Base-by-base conservation (phyloP, 2,888 invertebrate genomes). In the Rhagium mordax region DNA sequence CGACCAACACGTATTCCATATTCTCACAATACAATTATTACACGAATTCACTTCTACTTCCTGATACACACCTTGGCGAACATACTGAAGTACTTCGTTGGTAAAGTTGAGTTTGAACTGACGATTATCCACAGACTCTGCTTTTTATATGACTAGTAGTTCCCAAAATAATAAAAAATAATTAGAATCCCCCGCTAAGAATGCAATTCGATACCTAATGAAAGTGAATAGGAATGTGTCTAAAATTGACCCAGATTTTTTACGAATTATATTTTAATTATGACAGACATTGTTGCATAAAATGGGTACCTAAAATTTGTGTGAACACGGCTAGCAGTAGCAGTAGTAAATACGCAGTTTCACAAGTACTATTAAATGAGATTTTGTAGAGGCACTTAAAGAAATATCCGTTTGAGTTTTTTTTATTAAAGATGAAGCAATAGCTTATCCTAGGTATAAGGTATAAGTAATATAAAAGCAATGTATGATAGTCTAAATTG, bases 231-330 rank as follows among this genome's bases (percentile, higher is more conserved):
- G 48, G 62, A 60, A 72, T 66, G 67, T 67, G 48, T 41, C 64
- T 70, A 73, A 73, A 73, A 64, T 62, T 70, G 73, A 70, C 73
- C 73, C 48, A 73, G 57, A 65, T 73, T 64, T 15, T 62, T 55
- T 59, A 59, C 18, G 24, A 57, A n/a, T 41, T 57, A 51, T 51
- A 51, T 57, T 66, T 66, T 67, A 67, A 67, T 67, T 67, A 57
- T 3, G 27, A 21, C 47, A 67, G 47, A 57, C 47, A 57, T 41
- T 67, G 21, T 20, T 67, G 21, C 67, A 67, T 53, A 33, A 51
- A 55, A 29, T 18, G 1, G 16, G 20, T 24, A 64, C 24, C 18
- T 55, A 21, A 18, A 66, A 66, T 33, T 29, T 41, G 33, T 53
- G 16, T 21, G 15, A 64, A 64, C 4, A 13, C n/a, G n/a, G n/a